phyloP scores from a whole-genome alignment of 2,113 vertebrate species.

The Forbesichthys agassizii region DNA sequence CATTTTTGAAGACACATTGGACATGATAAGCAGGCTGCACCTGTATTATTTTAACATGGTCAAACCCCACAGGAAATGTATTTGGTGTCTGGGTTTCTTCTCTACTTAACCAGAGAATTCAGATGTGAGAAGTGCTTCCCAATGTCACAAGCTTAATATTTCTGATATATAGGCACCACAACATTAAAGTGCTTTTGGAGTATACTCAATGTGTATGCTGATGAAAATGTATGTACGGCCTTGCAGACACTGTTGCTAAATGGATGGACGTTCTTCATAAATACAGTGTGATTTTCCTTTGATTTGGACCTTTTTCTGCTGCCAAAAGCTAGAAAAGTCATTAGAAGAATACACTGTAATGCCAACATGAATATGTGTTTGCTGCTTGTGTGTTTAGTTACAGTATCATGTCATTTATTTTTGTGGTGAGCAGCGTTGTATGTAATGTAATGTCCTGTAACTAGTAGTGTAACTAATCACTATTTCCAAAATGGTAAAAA shows the following conservation, averaged over 20 bases:
- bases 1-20: conserved; percentile 11
- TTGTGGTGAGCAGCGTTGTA: too few species aligned
- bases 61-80: conserved; percentile 14
- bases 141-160: conserved; percentile 14
- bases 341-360: too few species aligned
- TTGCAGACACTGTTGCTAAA: conserved; percentile 17
- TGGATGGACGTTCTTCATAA: not conserved
- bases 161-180: not conserved
- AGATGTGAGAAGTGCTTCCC: not conserved
- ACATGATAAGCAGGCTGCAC: not conserved
- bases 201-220: too few species aligned
- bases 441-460: too few species aligned
- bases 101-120: conserved; percentile 15
- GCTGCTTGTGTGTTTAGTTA: too few species aligned
- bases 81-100: conserved; percentile 13
- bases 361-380: too few species aligned
- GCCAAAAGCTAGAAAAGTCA: too few species aligned
- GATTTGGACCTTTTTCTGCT: not conserved
- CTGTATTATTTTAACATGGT: conserved; percentile 4
- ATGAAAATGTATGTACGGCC: conserved; percentile 12
- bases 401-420: too few species aligned
- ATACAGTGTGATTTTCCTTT: not conserved
- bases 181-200: too few species aligned
- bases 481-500: too few species aligned
- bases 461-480: too few species aligned